phyloP scores from a whole-genome alignment of 2,888 invertebrate genomes.

The Heliconius ismenius region DNA sequence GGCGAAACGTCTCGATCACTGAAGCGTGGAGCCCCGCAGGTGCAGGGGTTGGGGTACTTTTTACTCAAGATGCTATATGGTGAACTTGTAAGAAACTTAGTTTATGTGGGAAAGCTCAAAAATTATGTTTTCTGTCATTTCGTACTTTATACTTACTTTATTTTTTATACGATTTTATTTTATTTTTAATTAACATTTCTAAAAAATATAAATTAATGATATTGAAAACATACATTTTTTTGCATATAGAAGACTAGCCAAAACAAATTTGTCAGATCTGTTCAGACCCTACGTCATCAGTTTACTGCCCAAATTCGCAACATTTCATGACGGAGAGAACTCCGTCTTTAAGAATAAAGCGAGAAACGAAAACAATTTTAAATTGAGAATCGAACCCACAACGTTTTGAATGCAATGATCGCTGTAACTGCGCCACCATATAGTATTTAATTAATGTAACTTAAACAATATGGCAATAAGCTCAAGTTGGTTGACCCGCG shows the following conservation, averaged over 20 bases:
- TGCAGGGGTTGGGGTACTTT: slow-evolving; percentile 24
- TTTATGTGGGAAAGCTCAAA: slow-evolving; percentile 9
- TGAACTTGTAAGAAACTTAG: neutral
- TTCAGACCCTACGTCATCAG: neutral
- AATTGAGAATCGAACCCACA: neutral
- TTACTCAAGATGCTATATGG: slow-evolving; percentile 25
- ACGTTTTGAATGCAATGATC: neutral
- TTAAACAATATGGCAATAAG: slow-evolving; percentile 28
- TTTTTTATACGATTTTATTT: no score
- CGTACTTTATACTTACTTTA: no score
- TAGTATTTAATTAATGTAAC: slow-evolving; percentile 27
- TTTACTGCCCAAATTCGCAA: neutral
- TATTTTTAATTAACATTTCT: no score
- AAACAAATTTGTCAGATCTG: no score
- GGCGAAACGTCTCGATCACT: slow-evolving; percentile 25
- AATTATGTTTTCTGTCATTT: neutral
- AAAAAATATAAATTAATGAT: no score
- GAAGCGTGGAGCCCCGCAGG: slow-evolving; percentile 26
- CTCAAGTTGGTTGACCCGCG: slow-evolving; percentile 70
- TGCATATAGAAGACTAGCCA: no score
- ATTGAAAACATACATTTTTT: no score
- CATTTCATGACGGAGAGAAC: neutral
- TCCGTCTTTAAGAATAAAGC: no score
- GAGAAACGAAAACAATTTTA: neutral
- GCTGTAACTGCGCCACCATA: neutral